Conservation (phyloP, 2,113 vertebrate species). For the Hemiscyllium ocellatum region DNA sequence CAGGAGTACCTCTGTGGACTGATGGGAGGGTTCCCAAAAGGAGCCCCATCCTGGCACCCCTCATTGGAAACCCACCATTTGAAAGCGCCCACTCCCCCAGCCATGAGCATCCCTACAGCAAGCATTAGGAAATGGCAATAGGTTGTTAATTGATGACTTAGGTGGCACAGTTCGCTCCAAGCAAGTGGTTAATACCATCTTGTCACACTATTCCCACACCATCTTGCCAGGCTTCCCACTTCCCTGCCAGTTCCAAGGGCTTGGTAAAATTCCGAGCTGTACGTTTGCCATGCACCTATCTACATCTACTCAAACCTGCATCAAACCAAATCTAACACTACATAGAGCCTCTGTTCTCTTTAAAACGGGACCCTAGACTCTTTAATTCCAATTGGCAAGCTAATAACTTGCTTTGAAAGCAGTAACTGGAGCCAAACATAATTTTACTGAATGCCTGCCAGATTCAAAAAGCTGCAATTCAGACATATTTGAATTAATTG, state of each 20-base stretch:
- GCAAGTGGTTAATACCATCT: too few relatives aligned
- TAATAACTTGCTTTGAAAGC: not conserved
- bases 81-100: too few relatives aligned
- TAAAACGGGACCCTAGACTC: not conserved
- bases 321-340: not conserved
- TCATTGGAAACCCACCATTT: too few relatives aligned
- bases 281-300: not conserved
- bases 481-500: not conserved
- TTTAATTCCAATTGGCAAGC: not conserved
- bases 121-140: too few relatives aligned
- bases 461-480: not conserved
- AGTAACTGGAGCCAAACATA: not conserved
- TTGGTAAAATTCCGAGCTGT: not conserved
- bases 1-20: too few relatives aligned
- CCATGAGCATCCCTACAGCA: too few relatives aligned
- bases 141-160: too few relatives aligned
- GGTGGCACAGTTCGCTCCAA: too few relatives aligned
- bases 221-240: not conserved
- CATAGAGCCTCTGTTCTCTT: not conserved
- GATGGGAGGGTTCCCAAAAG: too few relatives aligned
- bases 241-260: not conserved
- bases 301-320: not conserved
- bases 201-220: too few relatives aligned
- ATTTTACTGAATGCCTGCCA: not conserved
- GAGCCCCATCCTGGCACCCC: too few relatives aligned